Evolutionary conservation across 2,113 vertebrate genomes (phyloP), one percentile per base, ranked within the genome.

Genomic region (Raphicerus campestris): DNA sequence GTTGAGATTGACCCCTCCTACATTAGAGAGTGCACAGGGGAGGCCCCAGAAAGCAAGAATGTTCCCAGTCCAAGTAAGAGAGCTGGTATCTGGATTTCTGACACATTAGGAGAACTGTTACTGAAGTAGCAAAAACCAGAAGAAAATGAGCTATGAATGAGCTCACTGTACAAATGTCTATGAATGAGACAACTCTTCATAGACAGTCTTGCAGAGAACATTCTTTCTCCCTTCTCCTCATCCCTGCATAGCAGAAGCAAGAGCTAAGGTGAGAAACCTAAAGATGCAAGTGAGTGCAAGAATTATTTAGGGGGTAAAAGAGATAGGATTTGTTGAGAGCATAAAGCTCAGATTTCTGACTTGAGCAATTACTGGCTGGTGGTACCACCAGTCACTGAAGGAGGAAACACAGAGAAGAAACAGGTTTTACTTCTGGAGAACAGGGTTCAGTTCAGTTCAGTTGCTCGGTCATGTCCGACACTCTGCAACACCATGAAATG

Each of bases 281-380:
- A 90, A 88, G 22, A 88, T 73, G 28, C 49, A 45, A 87, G 51
- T 5, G 20, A 42, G 45, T 63, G 10, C 35, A 80, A 80, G 35
- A 87, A 55, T 51, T 30, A 90, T 77, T 78, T 42, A 87, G 53
- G 39, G 75, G 10, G 16, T 82, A 60, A 94, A 88, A 77, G 1
- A 77, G 32, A 60, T 14, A 91, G n/a, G 66, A 49, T 22, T 30
- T 89, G 15, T 42, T 78, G 22, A 47, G 20, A 53, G 66, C 7
- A 47, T 15, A 75, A 30, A 28, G 19, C 35, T 84, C 35, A 63
- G 53, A 70, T 82, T 89, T 95, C 63, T 97, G 45, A 70, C 45
- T 82, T 77, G 39, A 96, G 45, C 63, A 87, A 80, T 10, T 96
- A 56, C 56, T 73, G 32, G 66, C 77, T 85, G 28, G 39, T 61